Evolutionary conservation across 2,888 invertebrate species (phyloP).

Genomic region (Helicoverpa assulta): DNA sequence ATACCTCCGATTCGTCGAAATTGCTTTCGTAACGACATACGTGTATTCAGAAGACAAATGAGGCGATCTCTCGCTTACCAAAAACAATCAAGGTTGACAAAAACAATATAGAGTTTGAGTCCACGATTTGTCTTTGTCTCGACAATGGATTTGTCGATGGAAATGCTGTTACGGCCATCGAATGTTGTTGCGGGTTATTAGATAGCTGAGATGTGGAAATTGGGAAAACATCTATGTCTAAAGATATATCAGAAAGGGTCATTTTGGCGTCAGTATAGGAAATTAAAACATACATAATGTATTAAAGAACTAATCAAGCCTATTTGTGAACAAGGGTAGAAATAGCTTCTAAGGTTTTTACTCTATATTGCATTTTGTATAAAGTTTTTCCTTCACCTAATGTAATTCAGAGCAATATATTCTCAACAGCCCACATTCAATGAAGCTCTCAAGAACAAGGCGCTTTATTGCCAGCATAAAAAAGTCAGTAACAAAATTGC

Average conservation of each 20-base stretch:
- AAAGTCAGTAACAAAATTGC: background rate
- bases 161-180: slow-evolving; percentile 38
- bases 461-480: slow-evolving; percentile 1
- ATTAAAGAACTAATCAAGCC: too few species aligned
- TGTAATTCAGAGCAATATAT: too few species aligned
- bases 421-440: background rate
- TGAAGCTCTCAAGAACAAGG: background rate
- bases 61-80: slow-evolving; percentile 60
- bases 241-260: too few species aligned
- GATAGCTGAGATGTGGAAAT: background rate
- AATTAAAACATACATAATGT: too few species aligned
- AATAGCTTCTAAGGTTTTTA: too few species aligned
- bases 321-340: too few species aligned
- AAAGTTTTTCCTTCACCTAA: too few species aligned
- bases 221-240: too few species aligned
- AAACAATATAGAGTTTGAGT: slow-evolving; percentile 72
- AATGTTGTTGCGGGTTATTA: slow-evolving; percentile 9
- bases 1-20: slow-evolving; percentile 59
- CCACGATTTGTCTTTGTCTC: slow-evolving; percentile 74
- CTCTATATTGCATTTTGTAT: too few species aligned
- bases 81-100: slow-evolving; percentile 69
- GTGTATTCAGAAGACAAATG: slow-evolving; percentile 67
- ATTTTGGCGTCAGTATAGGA: too few species aligned
- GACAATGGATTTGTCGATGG: slow-evolving; percentile 64
- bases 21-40: slow-evolving; percentile 63